Evolutionary conservation across 2,113 vertebrate genomes (phyloP), one percentile per base, ranked within the genome.

Genomic region (Polypterus senegalus): DNA sequence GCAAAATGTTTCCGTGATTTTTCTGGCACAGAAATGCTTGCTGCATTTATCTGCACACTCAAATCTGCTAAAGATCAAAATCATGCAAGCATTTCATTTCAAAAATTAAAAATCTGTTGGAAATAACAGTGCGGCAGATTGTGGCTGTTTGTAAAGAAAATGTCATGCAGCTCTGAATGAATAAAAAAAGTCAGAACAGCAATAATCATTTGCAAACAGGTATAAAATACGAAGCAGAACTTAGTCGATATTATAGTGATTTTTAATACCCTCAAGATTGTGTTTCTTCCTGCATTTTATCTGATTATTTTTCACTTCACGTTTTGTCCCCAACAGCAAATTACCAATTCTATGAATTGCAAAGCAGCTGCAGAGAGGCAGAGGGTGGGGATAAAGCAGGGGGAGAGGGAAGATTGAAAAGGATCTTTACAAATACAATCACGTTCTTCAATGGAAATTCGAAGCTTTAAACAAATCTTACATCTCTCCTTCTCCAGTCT

Each of bases 301-400:
- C 86, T 89, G 86, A 90, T 90, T 90, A 88, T 86, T 88, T 90
- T 90, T 89, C 88, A 81, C 83, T 88, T 86, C 88, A 89, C 88
- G 86, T 90, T 87, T 86, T 87, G 86, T 87, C 88, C 86, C 27
- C 87, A 88, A 89, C 87, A 88, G 86, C 88, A 89, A 90, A 90
- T 90, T 90, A 90, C 86, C 88, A 89, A 88, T 89, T 88, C 86
- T 88, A 89, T 90, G 88, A 90, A 89, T 90, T 90, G 88, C 88
- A 90, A 87, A 89, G 86, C 84, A 90, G 88, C 84, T 82, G 83
- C 83, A 67, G 78, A 86, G 84, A 85, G 80, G 82, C 83, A 85
- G 85, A 87, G 83, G 83, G 85, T 79, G 78, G 71, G 77, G 81
- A 65, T 8, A 53, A n/a, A 53, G 27, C 27, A 73, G 78, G 70